Conservation (phyloP, 2,888 invertebrate species). For the Gortyna flavago region DNA sequence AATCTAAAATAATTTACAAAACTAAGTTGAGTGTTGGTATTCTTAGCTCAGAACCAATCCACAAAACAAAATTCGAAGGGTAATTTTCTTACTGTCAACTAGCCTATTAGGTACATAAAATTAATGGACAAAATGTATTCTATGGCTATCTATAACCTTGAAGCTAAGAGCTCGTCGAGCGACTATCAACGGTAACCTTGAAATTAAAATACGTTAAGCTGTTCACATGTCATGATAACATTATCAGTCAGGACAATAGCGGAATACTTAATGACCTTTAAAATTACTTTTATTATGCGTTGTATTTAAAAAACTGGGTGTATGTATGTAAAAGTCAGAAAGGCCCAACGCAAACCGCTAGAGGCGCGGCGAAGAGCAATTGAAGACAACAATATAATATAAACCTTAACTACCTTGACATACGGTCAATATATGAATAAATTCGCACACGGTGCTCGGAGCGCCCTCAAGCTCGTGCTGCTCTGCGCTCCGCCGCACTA, state of each 20-base stretch:
- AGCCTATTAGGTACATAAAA: neutral
- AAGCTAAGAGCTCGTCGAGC: constrained; percentile 29
- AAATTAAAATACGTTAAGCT: constrained; percentile 42
- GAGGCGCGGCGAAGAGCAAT: too few species aligned
- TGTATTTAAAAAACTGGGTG: neutral
- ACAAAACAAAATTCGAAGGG: neutral
- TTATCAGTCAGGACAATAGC: constrained; percentile 40
- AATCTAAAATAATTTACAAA: neutral
- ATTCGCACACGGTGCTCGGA: too few species aligned
- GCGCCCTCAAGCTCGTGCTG: too few species aligned
- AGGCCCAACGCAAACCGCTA: too few species aligned
- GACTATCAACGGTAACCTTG: constrained; percentile 48
- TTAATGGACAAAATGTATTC: neutral
- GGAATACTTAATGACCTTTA: constrained; percentile 36
- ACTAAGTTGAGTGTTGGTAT: neutral
- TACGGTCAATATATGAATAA: too few species aligned
- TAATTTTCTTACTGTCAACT: neutral
- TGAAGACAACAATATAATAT: too few species aligned
- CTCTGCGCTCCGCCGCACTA: too few species aligned
- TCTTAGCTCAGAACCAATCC: neutral
- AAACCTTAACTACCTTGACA: too few species aligned
- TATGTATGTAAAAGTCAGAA: neutral
- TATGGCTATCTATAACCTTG: constrained; percentile 13
- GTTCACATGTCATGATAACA: constrained; percentile 49
- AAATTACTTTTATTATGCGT: constrained; percentile 4